Conservation (phyloP, 2,113 vertebrate genomes). For the Silurus asotus region DNA sequence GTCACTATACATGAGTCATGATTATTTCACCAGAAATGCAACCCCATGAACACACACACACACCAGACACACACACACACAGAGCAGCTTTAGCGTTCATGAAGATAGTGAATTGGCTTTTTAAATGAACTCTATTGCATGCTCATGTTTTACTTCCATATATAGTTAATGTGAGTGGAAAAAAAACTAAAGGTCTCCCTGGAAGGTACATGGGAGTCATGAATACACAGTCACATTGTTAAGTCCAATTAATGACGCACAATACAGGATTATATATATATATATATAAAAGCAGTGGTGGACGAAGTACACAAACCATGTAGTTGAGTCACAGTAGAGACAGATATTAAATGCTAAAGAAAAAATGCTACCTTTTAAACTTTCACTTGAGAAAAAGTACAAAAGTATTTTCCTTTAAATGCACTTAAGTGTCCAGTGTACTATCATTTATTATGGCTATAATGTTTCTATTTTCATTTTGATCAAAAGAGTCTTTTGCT, state of each 20-base stretch:
- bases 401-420: no score
- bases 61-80: constrained; percentile 36
- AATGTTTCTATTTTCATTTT: no score
- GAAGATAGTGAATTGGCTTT: constrained; percentile 14
- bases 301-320: no score
- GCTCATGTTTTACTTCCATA: constrained; percentile 33
- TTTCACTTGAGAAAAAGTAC: no score
- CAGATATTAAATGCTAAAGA: no score
- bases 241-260: not conserved
- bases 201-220: not conserved
- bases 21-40: constrained; percentile 61
- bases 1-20: constrained; percentile 72
- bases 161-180: constrained; percentile 36
- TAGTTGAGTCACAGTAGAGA: no score
- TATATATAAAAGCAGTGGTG: no score
- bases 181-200: constrained; percentile 10
- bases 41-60: constrained; percentile 50
- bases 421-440: no score
- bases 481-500: no score
- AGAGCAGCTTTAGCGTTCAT: constrained; percentile 52
- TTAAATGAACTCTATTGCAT: constrained; percentile 36
- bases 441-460: no score
- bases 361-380: no score
- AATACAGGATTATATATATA: not conserved
- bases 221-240: not conserved